Evolutionary conservation across 2,113 vertebrate species (phyloP).

Genomic region (Azemiops feae): DNA sequence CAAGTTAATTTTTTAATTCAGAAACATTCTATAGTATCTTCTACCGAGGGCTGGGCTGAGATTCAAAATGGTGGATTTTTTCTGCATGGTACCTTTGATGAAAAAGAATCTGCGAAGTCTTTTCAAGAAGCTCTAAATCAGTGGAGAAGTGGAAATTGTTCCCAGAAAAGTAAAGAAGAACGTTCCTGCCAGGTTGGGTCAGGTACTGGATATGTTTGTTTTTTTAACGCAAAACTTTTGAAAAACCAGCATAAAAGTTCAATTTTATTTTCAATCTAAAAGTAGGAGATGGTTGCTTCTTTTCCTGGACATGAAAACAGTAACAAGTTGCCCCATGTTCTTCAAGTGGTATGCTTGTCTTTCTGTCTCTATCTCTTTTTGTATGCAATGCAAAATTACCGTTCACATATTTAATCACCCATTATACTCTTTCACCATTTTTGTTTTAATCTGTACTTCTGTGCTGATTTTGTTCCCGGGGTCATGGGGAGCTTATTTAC

Average conservation of each 20-base stretch:
- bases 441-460: neutral
- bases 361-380: neutral
- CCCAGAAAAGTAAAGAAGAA: neutral
- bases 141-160: conserved; percentile 66
- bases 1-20: conserved; percentile 52
- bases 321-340: too few species aligned
- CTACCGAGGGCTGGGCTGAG: neutral
- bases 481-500: neutral
- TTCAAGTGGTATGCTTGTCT: neutral
- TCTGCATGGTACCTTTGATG: conserved; percentile 71
- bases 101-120: conserved; percentile 74
- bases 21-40: conserved; percentile 30
- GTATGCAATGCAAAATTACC: neutral
- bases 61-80: conserved; percentile 42
- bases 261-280: neutral
- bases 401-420: neutral
- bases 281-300: neutral
- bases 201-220: conserved; percentile 65
- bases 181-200: conserved; percentile 27
- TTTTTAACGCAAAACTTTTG: conserved; percentile 4
- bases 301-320: neutral
- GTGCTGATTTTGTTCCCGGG: neutral
- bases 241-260: neutral
- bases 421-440: neutral
- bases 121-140: conserved; percentile 80